Evolutionary conservation across 2,113 vertebrate species (phyloP), one percentile per base, ranked within the genome.

Genomic region (Trachemys scripta): DNA sequence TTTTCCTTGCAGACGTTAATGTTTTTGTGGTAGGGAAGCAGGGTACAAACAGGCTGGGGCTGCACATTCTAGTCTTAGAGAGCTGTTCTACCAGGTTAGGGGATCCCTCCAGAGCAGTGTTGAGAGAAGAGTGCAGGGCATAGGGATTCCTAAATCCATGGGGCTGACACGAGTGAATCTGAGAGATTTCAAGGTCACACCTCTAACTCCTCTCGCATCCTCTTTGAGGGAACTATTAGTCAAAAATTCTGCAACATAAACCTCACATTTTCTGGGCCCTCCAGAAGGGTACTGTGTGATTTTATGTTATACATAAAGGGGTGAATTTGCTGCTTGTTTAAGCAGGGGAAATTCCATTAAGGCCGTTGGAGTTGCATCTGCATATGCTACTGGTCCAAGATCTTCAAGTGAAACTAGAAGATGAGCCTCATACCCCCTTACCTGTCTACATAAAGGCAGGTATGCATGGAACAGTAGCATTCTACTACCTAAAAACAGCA

Each of bases 401-500:
- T n/a, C 80, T 82, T 83, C 14, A 27, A 17, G 16, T 75, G 35
- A 82, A 82, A 85, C 5, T 4, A 81, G 75, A 81, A 95, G 88
- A 31, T 17, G 38, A 31, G 53, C 38, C 17, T 49, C 81, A 38
- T 0, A 0, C 69, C 31, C 27, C 65, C 47, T 87, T 92, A 27
- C 10, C 25, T 87, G 29, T 65, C 31, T 80, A 35, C 9, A 75
- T 9, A 87, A 92, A 90, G 80, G 19, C 19, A 38, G 62, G 25
- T 69, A 82, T 90, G 90, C 90, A 86, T 17, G 88, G 84, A 92
- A 65, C 51, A 90, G 80, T 87, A 62, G 83, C 5, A 86, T 83
- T 83, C 93, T 75, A 91, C 62, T 94, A 75, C 56, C 65, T 94
- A 95, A 83, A 47, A 95, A 90, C 8, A 3, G 35, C 90, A 96